Evolutionary conservation across 2,888 invertebrate genomes (phyloP).

Genomic region (Amiota minor): DNA sequence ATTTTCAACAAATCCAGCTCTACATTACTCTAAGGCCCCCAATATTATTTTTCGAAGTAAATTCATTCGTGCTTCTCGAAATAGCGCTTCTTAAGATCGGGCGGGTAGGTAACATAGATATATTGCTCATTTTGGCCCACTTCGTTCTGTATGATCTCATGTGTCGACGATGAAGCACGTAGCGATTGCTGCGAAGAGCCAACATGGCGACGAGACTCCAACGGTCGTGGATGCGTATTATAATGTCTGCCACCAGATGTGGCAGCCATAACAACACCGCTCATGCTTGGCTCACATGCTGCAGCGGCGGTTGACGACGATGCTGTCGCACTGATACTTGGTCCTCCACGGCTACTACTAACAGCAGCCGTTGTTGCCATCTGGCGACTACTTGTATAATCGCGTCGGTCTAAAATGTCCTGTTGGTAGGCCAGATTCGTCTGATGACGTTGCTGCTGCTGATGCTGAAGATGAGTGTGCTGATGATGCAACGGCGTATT

Average conservation of each 20-base stretch:
- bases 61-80: constrained; percentile 77
- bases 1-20: background rate
- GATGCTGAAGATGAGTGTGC: background rate
- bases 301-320: constrained; percentile 36
- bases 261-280: constrained; percentile 33
- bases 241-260: constrained; percentile 56
- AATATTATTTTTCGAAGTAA: background rate
- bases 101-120: constrained; percentile 91
- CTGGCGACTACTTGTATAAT: constrained; percentile 68
- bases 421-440: constrained; percentile 71
- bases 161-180: constrained; percentile 69
- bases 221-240: constrained; percentile 65
- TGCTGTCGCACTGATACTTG: constrained; percentile 46
- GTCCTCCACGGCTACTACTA: constrained; percentile 45
- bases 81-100: constrained; percentile 86
- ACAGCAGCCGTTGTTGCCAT: constrained; percentile 62
- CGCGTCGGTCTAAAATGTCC: constrained; percentile 73
- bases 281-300: constrained; percentile 17
- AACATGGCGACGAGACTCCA: constrained; percentile 65
- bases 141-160: constrained; percentile 75
- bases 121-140: constrained; percentile 83
- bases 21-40: constrained; percentile 1
- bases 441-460: constrained; percentile 47
- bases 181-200: constrained; percentile 68
- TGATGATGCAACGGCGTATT: constrained; percentile 62